A percentile compares a stretch with the other conserved stretches of the same genome.
phyloP scores from a whole-genome alignment of 2,888 invertebrate species.

The Tenthredo notha region DNA sequence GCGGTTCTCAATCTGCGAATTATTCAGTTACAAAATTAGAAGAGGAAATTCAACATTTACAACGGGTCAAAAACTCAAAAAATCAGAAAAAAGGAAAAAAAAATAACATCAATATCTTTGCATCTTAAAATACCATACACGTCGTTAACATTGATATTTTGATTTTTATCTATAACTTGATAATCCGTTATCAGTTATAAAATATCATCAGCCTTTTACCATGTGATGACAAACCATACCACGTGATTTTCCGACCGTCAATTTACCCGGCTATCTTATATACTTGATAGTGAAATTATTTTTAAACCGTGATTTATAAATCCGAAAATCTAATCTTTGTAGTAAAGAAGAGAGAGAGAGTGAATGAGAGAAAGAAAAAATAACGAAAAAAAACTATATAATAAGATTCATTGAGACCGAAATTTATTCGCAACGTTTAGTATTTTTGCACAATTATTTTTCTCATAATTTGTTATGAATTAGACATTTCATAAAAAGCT shows the following conservation, averaged over 20 bases:
- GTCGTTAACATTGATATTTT: neutral
- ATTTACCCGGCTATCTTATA: neutral
- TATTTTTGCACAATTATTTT: neutral
- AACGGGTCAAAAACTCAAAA: neutral
- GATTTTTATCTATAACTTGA: conserved; percentile 4
- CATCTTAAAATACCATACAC: neutral
- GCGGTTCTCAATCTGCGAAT: conserved; percentile 72
- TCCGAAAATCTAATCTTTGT: neutral
- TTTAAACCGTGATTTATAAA: neutral
- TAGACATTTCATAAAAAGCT: neutral
- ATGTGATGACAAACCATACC: neutral
- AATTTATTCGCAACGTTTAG: neutral
- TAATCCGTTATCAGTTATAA: neutral
- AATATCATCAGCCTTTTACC: neutral
- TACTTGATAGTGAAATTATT: neutral
- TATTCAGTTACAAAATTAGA: neutral
- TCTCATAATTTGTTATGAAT: neutral
- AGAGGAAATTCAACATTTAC: neutral
- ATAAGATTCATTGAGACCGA: neutral
- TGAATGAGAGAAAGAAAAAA: neutral
- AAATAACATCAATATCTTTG: neutral
- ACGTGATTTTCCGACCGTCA: neutral
- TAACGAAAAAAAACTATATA: neutral
- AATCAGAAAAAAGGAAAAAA: neutral
- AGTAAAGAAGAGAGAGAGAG: no score